A percentile compares a stretch with the other conserved stretches of the same genome.
Evolutionary conservation across 1,140 invertebrate genomes (phyloP).

Genomic region (Neodiprion pinetum): DNA sequence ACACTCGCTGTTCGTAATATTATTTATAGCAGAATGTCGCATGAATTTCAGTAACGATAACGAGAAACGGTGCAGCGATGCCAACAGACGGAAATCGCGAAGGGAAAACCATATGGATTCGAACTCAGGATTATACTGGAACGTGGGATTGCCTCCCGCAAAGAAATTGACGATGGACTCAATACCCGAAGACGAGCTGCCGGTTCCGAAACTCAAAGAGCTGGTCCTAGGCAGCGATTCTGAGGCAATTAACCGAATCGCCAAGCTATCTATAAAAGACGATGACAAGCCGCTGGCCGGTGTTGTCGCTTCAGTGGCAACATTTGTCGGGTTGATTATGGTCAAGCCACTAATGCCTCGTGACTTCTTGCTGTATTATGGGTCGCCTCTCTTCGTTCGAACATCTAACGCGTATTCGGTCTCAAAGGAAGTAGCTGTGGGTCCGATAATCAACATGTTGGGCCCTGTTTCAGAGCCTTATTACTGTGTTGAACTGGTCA

Average conservation of each 20-base stretch:
- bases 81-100: background rate
- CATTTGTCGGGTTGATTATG: background rate
- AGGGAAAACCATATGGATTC: background rate
- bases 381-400: background rate
- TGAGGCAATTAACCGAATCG: background rate
- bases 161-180: background rate
- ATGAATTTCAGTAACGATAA: background rate
- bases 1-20: background rate
- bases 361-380: background rate
- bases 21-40: background rate
- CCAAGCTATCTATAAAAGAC: background rate
- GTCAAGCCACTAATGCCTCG: background rate
- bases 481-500: background rate
- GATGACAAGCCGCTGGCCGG: background rate
- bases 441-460: background rate
- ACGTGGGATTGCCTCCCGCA: background rate
- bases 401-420: background rate
- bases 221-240: background rate
- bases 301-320: background rate
- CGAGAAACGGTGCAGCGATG: background rate
- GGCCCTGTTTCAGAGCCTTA: background rate
- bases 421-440: background rate
- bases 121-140: background rate
- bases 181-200: background rate
- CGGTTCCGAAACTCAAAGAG: background rate